Percentiles rank a stretch among this genome's conserved stretches.
Evolutionary conservation across 2,888 invertebrate species (phyloP).

Genomic region (Dasysyrphus tricinctus): DNA sequence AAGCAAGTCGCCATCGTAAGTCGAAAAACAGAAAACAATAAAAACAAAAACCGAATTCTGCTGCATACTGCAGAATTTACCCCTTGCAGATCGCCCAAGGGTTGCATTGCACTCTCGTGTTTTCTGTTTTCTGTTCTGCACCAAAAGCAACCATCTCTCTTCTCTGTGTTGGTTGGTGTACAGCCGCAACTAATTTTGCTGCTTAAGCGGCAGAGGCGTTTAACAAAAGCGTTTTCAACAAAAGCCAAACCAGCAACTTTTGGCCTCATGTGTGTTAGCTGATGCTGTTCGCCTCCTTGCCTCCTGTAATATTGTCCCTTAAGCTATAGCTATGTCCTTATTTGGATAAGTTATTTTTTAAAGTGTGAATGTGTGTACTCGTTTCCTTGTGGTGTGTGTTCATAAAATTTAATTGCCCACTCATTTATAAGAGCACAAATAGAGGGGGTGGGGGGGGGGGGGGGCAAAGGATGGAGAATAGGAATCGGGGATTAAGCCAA

Average conservation of each 20-base stretch:
- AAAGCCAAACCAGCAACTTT: constrained; percentile 58
- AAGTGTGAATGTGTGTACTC: neutral
- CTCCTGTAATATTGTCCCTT: neutral
- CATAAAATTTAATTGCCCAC: constrained; percentile 66
- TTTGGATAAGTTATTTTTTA: neutral
- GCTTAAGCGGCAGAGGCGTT: constrained; percentile 66
- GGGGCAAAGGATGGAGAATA: neutral
- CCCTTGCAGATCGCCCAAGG: constrained; percentile 44
- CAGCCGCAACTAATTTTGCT: constrained; percentile 69
- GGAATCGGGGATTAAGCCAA: constrained; percentile 62
- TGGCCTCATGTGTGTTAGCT: constrained; percentile 47
- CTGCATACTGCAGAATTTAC: constrained; percentile 61
- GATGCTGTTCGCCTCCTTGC: neutral
- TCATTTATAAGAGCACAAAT: constrained; percentile 60
- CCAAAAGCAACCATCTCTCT: constrained; percentile 22
- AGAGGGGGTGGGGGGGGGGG: neutral
- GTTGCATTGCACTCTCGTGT: constrained; percentile 34
- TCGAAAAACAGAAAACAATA: neutral
- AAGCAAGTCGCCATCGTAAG: constrained; percentile 37
- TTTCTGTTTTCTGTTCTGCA: constrained; percentile 25
- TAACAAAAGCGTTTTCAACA: constrained; percentile 62
- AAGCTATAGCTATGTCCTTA: neutral
- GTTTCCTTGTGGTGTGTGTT: constrained; percentile 35
- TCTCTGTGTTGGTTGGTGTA: neutral
- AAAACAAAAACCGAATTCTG: constrained; percentile 32